These are phyloP conservation scores for Bellardia bayeri DNA, from an alignment of 2,888 invertebrate species.

Conservation along the genomic window DNA sequence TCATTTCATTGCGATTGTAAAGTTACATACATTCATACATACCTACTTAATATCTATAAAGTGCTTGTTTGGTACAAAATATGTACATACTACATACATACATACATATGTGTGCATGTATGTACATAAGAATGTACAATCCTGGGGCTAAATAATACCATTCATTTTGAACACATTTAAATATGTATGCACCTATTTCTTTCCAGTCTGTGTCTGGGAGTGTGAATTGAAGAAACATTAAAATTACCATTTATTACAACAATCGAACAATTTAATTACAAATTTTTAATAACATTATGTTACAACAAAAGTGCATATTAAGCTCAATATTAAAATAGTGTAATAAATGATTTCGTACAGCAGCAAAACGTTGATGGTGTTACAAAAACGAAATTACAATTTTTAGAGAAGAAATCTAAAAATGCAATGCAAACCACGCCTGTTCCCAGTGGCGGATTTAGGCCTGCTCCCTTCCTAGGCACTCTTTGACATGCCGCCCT, in stretches of 20 bases:
- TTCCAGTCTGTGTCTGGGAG: neutral
- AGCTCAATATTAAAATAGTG: constrained; percentile 33
- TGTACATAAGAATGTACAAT: no score
- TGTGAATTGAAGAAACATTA: neutral
- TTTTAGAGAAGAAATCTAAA: constrained; percentile 5
- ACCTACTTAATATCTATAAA: no score
- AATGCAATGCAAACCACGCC: constrained; percentile 55
- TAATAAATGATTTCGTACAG: constrained; percentile 29
- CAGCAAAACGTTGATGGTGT: neutral
- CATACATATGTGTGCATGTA: no score
- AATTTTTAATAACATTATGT: constrained; percentile 37
- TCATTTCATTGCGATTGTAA: no score
- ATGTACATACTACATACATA: no score
- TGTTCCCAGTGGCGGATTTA: no score
- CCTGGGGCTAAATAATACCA: neutral
- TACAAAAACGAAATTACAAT: neutral
- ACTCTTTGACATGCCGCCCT: no score
- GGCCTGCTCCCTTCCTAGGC: no score
- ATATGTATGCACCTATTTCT: neutral
- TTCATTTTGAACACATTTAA: neutral
- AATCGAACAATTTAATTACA: constrained; percentile 52
- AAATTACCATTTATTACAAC: constrained; percentile 13
- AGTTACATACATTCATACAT: no score
- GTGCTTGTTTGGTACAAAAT: no score
- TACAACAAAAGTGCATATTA: constrained; percentile 26